Conservation (phyloP, 2,888 invertebrate genomes). For the Baccha elongata region DNA sequence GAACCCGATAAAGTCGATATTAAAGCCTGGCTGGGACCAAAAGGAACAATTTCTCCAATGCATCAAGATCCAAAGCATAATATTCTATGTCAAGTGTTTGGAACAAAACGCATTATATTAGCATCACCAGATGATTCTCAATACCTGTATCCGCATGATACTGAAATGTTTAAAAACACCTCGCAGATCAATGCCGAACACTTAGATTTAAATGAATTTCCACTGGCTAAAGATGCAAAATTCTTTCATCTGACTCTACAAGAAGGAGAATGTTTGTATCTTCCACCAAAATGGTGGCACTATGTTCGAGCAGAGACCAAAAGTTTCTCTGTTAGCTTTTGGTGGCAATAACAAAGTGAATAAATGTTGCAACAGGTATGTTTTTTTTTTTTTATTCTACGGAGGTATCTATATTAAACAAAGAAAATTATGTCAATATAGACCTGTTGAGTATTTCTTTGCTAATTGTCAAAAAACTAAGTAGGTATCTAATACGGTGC, state of each 20-base stretch:
- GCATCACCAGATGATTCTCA: conserved; percentile 88
- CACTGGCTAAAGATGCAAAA: conserved; percentile 86
- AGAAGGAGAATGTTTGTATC: conserved; percentile 95
- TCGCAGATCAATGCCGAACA: conserved; percentile 93
- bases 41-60: conserved; percentile 95
- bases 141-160: conserved; percentile 91
- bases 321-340: conserved; percentile 98
- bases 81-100: conserved; percentile 94
- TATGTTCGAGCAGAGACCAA: conserved; percentile 93
- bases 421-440: background rate
- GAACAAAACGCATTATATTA: conserved; percentile 93
- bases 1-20: conserved; percentile 85
- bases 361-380: too few species aligned
- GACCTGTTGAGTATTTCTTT: too few species aligned
- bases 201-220: conserved; percentile 88
- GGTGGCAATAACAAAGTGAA: conserved; percentile 89
- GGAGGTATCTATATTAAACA: too few species aligned
- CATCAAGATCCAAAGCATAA: conserved; percentile 98
- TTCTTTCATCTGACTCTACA: conserved; percentile 88
- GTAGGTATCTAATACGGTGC: too few species aligned
- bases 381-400: background rate
- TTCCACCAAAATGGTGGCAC: conserved; percentile 99
- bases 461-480: too few species aligned
- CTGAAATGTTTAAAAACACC: conserved; percentile 92
- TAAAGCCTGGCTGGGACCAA: conserved; percentile 99